Percentiles rank a stretch among this genome's conserved stretches.
Conservation (phyloP, 1,140 invertebrate species). For the Sinella curviseta region DNA sequence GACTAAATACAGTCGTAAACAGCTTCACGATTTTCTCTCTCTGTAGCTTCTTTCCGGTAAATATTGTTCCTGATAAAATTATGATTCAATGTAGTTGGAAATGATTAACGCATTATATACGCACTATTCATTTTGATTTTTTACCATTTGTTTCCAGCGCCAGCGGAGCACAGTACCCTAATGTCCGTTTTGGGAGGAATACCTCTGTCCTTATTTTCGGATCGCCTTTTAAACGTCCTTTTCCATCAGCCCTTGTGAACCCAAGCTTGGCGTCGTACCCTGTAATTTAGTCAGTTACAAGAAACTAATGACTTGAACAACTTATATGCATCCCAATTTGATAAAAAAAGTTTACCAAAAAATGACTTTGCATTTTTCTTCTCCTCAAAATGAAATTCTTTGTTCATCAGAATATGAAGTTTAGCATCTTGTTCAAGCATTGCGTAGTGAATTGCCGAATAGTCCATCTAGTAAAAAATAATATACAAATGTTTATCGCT, state of each 20-base stretch:
- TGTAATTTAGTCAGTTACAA: slow-evolving; percentile 51
- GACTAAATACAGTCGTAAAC: slow-evolving; percentile 69
- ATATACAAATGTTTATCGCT: neutral
- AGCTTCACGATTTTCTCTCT: slow-evolving; percentile 64
- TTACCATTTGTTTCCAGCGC: slow-evolving; percentile 82
- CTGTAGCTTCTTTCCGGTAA: slow-evolving; percentile 64
- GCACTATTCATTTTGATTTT: neutral
- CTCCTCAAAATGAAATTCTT: slow-evolving; percentile 72
- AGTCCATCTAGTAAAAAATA: slow-evolving; percentile 64
- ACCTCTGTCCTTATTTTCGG: slow-evolving; percentile 68
- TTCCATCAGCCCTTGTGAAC: slow-evolving; percentile 74
- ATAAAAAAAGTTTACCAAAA: slow-evolving; percentile 62
- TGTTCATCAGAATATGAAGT: slow-evolving; percentile 79
- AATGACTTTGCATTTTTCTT: slow-evolving; percentile 69
- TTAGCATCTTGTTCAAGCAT: slow-evolving; percentile 76
- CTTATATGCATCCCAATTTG: slow-evolving; percentile 23
- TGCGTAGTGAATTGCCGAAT: slow-evolving; percentile 73
- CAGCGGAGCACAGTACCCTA: slow-evolving; percentile 77
- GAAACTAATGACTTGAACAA: slow-evolving; percentile 33
- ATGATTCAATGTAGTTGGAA: neutral
- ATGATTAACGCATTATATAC: neutral
- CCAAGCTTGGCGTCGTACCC: slow-evolving; percentile 70
- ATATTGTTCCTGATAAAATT: slow-evolving; percentile 60
- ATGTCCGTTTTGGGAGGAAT: slow-evolving; percentile 68
- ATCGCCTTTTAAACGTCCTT: slow-evolving; percentile 64